phyloP scores from a whole-genome alignment of 2,888 invertebrate species.

The Hydropsyche betteni region DNA sequence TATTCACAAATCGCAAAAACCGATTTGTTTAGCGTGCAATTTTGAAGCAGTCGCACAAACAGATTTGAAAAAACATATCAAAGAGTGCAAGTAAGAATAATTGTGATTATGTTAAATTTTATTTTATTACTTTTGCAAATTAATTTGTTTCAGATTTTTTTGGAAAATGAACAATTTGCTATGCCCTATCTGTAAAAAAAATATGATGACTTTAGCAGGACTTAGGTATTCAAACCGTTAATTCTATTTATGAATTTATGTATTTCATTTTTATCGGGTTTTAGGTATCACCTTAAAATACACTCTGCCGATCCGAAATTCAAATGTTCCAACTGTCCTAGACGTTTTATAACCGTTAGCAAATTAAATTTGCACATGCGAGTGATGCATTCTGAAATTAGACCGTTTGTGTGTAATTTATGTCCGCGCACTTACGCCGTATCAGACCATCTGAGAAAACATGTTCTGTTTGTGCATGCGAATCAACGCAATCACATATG shows the following conservation, averaged over 20 bases:
- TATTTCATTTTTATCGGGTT: not conserved
- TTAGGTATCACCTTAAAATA: slow-evolving; percentile 48
- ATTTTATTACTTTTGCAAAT: not conserved
- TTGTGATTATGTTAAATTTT: not conserved
- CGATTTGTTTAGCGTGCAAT: slow-evolving; percentile 34
- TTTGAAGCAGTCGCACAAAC: slow-evolving; percentile 6
- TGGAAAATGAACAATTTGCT: slow-evolving; percentile 35
- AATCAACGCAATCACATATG: slow-evolving; percentile 41
- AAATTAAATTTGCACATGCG: slow-evolving; percentile 41
- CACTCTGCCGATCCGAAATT: slow-evolving; percentile 37
- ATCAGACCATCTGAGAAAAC: slow-evolving; percentile 47
- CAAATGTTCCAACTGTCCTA: slow-evolving; percentile 39
- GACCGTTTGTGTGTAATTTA: slow-evolving; percentile 38
- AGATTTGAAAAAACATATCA: slow-evolving; percentile 36
- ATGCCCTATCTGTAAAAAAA: slow-evolving; percentile 47
- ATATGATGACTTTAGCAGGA: slow-evolving; percentile 44
- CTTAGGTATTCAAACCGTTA: slow-evolving; percentile 36
- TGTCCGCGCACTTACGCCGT: slow-evolving; percentile 43
- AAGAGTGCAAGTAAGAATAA: slow-evolving; percentile 39
- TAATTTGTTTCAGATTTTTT: slow-evolving; percentile 1
- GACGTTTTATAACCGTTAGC: slow-evolving; percentile 42
- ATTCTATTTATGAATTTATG: not conserved
- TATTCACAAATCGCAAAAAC: slow-evolving; percentile 32
- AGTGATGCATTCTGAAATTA: slow-evolving; percentile 39
- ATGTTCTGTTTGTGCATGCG: slow-evolving; percentile 27